Conservation (phyloP, 2,797 vertebrate genomes). For the Semotilus atromaculatus region DNA sequence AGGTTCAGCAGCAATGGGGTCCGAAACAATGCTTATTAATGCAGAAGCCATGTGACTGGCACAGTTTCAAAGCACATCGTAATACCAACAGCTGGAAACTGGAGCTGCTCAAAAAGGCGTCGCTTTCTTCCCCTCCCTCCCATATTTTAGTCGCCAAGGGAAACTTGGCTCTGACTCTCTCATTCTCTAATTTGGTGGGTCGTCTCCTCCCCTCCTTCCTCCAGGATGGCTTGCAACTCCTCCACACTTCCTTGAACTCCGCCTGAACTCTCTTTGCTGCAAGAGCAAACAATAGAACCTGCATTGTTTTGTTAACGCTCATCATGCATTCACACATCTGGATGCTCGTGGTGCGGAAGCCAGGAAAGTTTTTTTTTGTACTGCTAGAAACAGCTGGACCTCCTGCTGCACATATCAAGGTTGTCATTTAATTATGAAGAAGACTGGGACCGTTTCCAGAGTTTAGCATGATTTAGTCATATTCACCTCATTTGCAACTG, state of each 20-base stretch:
- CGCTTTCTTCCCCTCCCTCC: constrained; percentile 15
- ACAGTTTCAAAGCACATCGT: constrained; percentile 53
- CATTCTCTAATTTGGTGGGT: constrained; percentile 51
- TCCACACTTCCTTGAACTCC: constrained; percentile 37
- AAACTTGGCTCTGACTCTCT: constrained; percentile 37
- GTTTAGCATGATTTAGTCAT: constrained; percentile 36
- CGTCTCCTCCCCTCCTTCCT: constrained; percentile 35
- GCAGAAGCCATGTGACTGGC: constrained; percentile 40
- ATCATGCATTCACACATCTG: constrained; percentile 38
- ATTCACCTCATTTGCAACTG: constrained; percentile 25
- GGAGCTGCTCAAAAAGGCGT: constrained; percentile 38
- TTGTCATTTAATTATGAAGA: constrained; percentile 23
- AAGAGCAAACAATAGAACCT: constrained; percentile 27
- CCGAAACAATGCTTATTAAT: constrained; percentile 38
- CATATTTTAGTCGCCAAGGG: constrained; percentile 33
- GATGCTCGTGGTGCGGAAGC: constrained; percentile 45
- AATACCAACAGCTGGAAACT: constrained; percentile 59
- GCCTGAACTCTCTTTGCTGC: constrained; percentile 30
- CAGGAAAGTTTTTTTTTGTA: constrained; percentile 13
- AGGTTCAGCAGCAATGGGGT: constrained; percentile 45
- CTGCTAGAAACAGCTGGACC: constrained; percentile 17
- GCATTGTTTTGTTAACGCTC: constrained; percentile 22
- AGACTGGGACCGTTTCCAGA: neutral
- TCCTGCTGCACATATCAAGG: constrained; percentile 15
- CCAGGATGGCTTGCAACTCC: constrained; percentile 32